Base-by-base conservation (phyloP, 2,113 vertebrate genomes). In the Pachyramphus minor region DNA sequence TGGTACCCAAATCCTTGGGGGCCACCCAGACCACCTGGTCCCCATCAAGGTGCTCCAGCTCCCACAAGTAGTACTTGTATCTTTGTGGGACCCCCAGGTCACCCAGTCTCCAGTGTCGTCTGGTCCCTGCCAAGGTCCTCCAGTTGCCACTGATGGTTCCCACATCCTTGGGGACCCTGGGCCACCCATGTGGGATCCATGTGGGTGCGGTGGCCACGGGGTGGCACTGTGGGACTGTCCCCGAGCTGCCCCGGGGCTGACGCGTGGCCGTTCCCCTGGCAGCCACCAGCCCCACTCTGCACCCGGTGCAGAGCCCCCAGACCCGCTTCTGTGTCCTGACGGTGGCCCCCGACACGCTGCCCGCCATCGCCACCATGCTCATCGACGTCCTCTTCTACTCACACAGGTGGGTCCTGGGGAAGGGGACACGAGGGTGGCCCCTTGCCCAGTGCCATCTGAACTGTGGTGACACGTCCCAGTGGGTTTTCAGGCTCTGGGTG, bases 351-450 rank as follows among this genome's bases (percentile, higher is more conserved):
- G 99, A 99, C 96, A 99, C 99, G 0, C 98, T 99, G 95, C 99
- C 99, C 0, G 98, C 99, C 87, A 99, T 99, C 3, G 99, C 99
- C 94, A 99, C 99, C 69, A 99, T 98, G 7, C 99, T 99, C 90
- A 99, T 99, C 3, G 99, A 99, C 0, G 99, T 99, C 78, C 98
- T 99, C 77, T 99, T 99, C 97, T 99, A 99, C 81, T 99, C 99
- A 3, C 98, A 97, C 97, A 98, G 98, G 99, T 99, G 81, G 97
- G 97, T 85, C 53, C 62, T 1, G 2, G 73, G 20, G 5, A 5
- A 0, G 11, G 77, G 85, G 52, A 64, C 37, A 0, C 0, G 2
- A 42, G 7, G 8, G 24, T 31, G 37, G 35, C 68, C 45, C 64
- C 72, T 73, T 2, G 1, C 42, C 25, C 1, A 9, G 17, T 19